These are phyloP conservation scores for Melieria picta DNA, from an alignment of 2,888 invertebrate genomes.

Conservation along the genomic window DNA sequence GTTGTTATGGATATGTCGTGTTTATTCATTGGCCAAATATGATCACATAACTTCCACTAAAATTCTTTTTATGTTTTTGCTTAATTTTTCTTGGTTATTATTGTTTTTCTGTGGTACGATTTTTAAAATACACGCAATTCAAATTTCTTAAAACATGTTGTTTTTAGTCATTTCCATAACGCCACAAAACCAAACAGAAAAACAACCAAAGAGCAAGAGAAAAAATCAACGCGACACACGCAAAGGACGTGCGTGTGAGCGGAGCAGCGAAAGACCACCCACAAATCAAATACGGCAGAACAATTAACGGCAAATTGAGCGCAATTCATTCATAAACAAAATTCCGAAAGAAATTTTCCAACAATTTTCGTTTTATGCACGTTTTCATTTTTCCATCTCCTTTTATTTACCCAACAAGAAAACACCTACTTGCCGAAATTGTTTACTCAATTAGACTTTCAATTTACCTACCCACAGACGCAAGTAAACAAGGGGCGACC, in stretches of 20 bases:
- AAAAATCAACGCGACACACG: conserved; percentile 7
- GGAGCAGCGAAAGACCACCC: conserved; percentile 35
- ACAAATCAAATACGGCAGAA: conserved; percentile 32
- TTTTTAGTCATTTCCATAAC: no score
- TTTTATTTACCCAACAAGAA: conserved; percentile 41
- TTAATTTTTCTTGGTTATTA: no score
- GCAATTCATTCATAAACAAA: conserved; percentile 40
- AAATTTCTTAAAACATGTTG: no score
- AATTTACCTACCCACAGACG: conserved; percentile 32
- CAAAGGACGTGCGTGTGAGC: neutral
- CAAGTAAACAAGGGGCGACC: neutral
- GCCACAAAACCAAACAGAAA: no score
- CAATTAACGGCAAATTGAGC: conserved; percentile 38
- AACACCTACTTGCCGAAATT: conserved; percentile 47
- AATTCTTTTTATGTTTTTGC: no score
- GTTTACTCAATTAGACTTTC: conserved; percentile 46
- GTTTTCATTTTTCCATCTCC: neutral
- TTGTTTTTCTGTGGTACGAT: no score
- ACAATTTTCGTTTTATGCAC: conserved; percentile 3
- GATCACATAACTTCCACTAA: no score
- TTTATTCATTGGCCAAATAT: no score
- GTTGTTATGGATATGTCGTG: no score
- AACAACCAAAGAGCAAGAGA: conserved; percentile 6
- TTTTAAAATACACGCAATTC: no score
- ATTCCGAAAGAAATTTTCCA: conserved; percentile 25